Percentiles rank a stretch among this genome's conserved stretches.
phyloP scores from a whole-genome alignment of 2,797 vertebrate genomes.

The Trachurus trachurus region DNA sequence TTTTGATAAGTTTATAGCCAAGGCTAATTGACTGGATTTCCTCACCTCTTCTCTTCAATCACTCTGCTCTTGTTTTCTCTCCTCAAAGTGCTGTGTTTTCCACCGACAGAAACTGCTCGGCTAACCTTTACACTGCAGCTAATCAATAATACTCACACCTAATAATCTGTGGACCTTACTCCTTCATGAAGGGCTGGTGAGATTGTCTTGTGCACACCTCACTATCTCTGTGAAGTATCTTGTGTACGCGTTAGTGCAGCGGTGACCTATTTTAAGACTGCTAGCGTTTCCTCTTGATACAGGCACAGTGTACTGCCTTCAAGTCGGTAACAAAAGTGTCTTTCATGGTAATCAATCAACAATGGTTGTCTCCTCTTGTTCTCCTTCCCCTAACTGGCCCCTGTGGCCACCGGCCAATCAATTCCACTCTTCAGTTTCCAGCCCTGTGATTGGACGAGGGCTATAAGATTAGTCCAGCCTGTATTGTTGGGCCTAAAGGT shows the following conservation, averaged over 20 bases:
- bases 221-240: constrained; percentile 60
- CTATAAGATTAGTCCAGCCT: constrained; percentile 81
- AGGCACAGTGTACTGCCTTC: constrained; percentile 75
- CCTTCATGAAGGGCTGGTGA: constrained; percentile 27
- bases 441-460: constrained; percentile 71
- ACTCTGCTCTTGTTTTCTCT: constrained; percentile 22
- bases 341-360: constrained; percentile 85
- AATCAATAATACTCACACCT: constrained; percentile 76
- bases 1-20: constrained; percentile 46
- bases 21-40: constrained; percentile 41
- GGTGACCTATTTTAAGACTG: constrained; percentile 77
- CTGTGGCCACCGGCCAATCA: constrained; percentile 82
- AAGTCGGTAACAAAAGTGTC: constrained; percentile 82
- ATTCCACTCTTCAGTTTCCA: constrained; percentile 76
- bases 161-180: constrained; percentile 76
- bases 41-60: constrained; percentile 25
- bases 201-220: constrained; percentile 61
- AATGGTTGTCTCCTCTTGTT: constrained; percentile 84
- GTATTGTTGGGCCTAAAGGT: constrained; percentile 80
- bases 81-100: constrained; percentile 34
- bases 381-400: constrained; percentile 81
- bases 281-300: constrained; percentile 76
- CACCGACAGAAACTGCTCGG: constrained; percentile 28
- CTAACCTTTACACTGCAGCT: constrained; percentile 73
- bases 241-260: constrained; percentile 42